A percentile compares a stretch with the other conserved stretches of the same genome.
These are phyloP conservation scores for Amblyjoppa proteus DNA, from an alignment of 2,888 invertebrate species.

Conservation along the genomic window DNA sequence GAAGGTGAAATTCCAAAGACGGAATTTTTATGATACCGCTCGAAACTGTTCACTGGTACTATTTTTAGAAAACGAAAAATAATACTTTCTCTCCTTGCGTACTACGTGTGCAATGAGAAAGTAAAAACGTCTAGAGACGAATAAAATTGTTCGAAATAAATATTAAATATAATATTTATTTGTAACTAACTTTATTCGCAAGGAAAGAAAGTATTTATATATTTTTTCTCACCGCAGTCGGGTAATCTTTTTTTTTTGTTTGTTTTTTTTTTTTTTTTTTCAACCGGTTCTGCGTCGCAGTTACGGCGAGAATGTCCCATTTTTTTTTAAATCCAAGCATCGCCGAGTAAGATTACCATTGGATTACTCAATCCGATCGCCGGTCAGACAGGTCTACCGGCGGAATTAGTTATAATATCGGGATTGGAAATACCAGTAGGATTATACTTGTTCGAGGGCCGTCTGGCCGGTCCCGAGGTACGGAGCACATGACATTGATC, in stretches of 20 bases:
- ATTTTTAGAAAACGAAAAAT: neutral
- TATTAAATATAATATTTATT: neutral
- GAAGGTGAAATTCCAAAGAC: neutral
- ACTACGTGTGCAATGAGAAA: neutral
- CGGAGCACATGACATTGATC: neutral
- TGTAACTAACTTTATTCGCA: neutral
- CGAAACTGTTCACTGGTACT: neutral
- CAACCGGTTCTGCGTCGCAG: neutral
- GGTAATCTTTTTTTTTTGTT: neutral
- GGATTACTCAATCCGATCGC: constrained; percentile 34
- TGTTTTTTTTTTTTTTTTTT: neutral
- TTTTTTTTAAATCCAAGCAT: constrained; percentile 16
- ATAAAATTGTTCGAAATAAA: neutral
- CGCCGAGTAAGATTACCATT: neutral
- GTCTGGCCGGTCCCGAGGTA: neutral
- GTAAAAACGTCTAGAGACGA: neutral
- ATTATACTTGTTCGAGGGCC: constrained; percentile 28
- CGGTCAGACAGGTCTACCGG: constrained; percentile 27
- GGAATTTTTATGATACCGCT: neutral
- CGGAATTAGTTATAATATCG: constrained; percentile 36
- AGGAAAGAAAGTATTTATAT: neutral
- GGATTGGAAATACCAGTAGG: constrained; percentile 39
- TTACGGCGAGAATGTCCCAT: neutral
- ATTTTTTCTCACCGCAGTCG: neutral
- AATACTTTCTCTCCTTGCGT: neutral